These are phyloP conservation scores for Hafferia zeledoni DNA, from an alignment of 2,797 vertebrate genomes.

Conservation along the genomic window DNA sequence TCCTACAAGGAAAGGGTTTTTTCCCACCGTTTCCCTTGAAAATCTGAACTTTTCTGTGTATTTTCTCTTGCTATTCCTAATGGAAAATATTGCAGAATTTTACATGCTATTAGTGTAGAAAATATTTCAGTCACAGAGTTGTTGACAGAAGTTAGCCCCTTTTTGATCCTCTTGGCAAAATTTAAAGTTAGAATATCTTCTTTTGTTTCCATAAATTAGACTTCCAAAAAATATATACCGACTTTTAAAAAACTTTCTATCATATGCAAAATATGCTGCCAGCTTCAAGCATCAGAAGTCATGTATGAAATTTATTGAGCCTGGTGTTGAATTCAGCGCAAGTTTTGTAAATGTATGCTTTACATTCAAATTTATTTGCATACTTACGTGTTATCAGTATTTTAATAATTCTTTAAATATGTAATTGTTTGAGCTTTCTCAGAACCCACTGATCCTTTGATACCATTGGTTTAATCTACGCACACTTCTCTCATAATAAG, in stretches of 20 bases:
- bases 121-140: background rate
- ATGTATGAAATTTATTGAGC: background rate
- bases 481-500: background rate
- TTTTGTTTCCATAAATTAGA: background rate
- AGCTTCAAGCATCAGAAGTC: background rate
- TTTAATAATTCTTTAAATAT: background rate
- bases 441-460: background rate
- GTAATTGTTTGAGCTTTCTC: background rate
- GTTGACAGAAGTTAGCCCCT: background rate
- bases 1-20: background rate
- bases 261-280: background rate
- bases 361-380: background rate
- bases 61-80: background rate
- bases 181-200: background rate
- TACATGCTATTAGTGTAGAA: background rate
- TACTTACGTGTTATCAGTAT: background rate
- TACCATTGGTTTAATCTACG: background rate
- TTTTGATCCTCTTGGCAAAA: background rate
- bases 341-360: background rate
- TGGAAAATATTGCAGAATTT: background rate
- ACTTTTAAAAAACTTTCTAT: background rate
- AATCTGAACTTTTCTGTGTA: background rate
- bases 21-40: background rate
- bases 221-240: background rate
- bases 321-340: background rate